phyloP scores from a whole-genome alignment of 2,113 vertebrate species.

The Varanus komodoensis region DNA sequence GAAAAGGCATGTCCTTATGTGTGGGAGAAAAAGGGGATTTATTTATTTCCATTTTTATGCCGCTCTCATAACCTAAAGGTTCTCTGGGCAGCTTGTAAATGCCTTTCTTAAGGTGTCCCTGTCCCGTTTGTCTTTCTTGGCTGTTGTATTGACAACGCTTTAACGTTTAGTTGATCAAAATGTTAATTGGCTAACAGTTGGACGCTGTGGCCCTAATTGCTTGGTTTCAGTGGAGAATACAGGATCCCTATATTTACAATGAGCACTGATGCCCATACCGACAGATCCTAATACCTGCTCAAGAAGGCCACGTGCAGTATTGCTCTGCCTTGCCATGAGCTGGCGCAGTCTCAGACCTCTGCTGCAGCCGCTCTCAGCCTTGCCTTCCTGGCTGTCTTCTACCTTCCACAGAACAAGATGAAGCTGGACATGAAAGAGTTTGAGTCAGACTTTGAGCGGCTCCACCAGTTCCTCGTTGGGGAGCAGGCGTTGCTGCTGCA shows the following conservation, averaged over 20 bases:
- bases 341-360: neutral
- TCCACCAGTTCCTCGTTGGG: conserved; percentile 77
- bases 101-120: neutral
- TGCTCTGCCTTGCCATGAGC: neutral
- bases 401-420: conserved; percentile 72
- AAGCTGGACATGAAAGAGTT: conserved; percentile 75
- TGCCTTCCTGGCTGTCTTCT: conserved; percentile 37
- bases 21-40: neutral
- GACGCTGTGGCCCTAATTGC: neutral
- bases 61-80: too few species aligned
- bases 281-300: neutral
- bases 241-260: too few species aligned
- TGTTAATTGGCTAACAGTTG: neutral
- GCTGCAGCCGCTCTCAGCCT: neutral
- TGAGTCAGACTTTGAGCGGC: conserved; percentile 75
- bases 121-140: neutral
- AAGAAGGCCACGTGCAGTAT: neutral
- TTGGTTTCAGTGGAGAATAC: neutral
- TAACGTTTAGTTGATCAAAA: neutral
- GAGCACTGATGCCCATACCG: neutral
- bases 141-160: neutral
- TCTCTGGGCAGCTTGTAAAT: too few species aligned
- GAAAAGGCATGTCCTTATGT: neutral
- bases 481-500: conserved; percentile 76
- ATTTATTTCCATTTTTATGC: too few species aligned